phyloP scores from a whole-genome alignment of 2,113 vertebrate species.

The Podiceps cristatus region DNA sequence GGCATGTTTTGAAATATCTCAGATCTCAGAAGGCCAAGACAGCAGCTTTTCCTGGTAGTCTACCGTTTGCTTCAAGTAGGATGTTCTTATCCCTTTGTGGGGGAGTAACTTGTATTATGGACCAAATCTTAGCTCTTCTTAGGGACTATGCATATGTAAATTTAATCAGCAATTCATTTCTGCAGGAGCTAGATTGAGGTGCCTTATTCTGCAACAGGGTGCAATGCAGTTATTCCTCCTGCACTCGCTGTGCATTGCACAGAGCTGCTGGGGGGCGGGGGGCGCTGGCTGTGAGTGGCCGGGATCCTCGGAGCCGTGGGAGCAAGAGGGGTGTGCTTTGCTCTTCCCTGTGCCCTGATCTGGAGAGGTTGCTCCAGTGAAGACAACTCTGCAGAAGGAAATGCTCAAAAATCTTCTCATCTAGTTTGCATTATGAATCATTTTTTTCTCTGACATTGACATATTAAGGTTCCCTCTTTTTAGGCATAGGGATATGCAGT shows the following conservation, averaged over 20 bases:
- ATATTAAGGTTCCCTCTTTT: neutral
- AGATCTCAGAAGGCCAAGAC: neutral
- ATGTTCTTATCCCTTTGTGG: neutral
- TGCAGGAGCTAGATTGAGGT: neutral
- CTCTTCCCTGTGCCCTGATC: fast-evolving
- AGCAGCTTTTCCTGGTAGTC: neutral
- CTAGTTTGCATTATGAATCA: neutral
- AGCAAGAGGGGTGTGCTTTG: fast-evolving
- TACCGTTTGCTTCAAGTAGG: neutral
- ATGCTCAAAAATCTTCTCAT: neutral
- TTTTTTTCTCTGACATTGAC: neutral
- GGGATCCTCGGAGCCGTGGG: neutral
- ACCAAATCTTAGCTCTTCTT: neutral
- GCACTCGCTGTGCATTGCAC: fast-evolving
- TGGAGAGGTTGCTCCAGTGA: neutral
- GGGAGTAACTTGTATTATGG: neutral
- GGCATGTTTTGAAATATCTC: neutral
- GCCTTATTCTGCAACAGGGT: neutral
- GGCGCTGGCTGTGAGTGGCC: neutral
- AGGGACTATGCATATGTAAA: neutral
- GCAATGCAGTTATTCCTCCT: fast-evolving
- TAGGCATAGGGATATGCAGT: neutral
- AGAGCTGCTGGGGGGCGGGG: neutral
- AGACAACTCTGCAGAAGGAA: neutral
- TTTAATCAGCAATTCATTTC: neutral